Evolutionary conservation across 2,888 invertebrate species (phyloP).

Genomic region (Oscheius sp.): DNA sequence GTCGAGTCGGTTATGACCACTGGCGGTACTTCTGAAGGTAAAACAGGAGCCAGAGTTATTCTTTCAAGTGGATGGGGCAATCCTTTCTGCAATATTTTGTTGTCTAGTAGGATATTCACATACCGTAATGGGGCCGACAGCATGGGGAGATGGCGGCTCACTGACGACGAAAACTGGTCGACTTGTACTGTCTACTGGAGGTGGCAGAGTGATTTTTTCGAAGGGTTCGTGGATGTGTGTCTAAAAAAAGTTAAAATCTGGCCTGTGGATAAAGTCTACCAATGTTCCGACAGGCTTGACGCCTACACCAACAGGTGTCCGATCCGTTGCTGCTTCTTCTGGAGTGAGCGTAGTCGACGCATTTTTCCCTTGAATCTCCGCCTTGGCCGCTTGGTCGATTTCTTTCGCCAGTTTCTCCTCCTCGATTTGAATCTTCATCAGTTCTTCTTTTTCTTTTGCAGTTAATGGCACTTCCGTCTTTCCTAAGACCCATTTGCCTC

Average conservation of each 20-base stretch:
- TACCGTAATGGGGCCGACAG: background rate
- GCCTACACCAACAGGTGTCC: background rate
- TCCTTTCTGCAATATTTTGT: background rate
- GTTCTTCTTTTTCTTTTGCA: constrained; percentile 13
- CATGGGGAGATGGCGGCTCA: too few species aligned
- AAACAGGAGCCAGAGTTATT: background rate
- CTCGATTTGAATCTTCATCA: constrained; percentile 15
- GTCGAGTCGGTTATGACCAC: too few species aligned
- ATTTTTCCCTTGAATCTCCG: background rate
- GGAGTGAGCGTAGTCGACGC: background rate
- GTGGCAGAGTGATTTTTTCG: background rate
- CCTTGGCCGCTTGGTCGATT: constrained; percentile 23
- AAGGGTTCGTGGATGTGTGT: background rate
- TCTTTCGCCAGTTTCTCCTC: constrained; percentile 28
- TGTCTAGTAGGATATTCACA: background rate
- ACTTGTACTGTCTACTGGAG: background rate
- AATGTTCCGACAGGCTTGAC: background rate
- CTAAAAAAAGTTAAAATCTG: background rate
- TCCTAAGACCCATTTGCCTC: background rate
- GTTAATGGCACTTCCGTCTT: constrained; percentile 6
- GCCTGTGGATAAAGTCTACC: background rate
- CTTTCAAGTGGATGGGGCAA: background rate
- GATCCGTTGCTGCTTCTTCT: too few species aligned
- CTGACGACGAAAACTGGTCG: too few species aligned
- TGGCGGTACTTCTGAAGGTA: background rate